phyloP scores from a whole-genome alignment of 2,113 vertebrate species.

The Gavia stellata region DNA sequence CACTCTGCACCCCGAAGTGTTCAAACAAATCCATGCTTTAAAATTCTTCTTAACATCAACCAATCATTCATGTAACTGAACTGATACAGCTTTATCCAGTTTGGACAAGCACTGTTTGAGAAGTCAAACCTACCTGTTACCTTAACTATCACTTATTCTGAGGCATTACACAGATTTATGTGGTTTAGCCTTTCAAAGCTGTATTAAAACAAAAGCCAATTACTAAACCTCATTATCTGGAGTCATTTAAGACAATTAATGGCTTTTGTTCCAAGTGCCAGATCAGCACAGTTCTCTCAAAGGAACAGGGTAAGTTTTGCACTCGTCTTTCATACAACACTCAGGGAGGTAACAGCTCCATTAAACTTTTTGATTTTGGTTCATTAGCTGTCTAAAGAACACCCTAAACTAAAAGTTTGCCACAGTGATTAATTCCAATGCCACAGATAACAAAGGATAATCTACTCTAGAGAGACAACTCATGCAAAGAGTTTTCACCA shows the following conservation, averaged over 20 bases:
- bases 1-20: background rate
- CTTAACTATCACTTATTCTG: background rate
- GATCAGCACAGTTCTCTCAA: background rate
- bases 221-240: constrained; percentile 60
- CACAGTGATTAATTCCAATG: constrained; percentile 41
- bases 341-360: background rate
- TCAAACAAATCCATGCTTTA: background rate
- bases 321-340: background rate
- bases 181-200: constrained; percentile 60
- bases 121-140: background rate
- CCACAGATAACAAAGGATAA: constrained; percentile 24
- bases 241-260: constrained; percentile 47
- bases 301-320: background rate
- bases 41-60: background rate
- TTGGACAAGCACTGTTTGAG: background rate
- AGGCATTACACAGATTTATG: constrained; percentile 9
- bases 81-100: background rate
- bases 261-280: constrained; percentile 31
- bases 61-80: background rate
- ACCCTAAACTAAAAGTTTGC: background rate
- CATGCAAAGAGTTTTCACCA: background rate
- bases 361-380: constrained; percentile 7
- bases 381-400: constrained; percentile 35
- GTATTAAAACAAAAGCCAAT: constrained; percentile 69
- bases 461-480: background rate